These are phyloP conservation scores for Perca fluviatilis DNA, from an alignment of 2,113 vertebrate genomes.

Conservation along the genomic window DNA sequence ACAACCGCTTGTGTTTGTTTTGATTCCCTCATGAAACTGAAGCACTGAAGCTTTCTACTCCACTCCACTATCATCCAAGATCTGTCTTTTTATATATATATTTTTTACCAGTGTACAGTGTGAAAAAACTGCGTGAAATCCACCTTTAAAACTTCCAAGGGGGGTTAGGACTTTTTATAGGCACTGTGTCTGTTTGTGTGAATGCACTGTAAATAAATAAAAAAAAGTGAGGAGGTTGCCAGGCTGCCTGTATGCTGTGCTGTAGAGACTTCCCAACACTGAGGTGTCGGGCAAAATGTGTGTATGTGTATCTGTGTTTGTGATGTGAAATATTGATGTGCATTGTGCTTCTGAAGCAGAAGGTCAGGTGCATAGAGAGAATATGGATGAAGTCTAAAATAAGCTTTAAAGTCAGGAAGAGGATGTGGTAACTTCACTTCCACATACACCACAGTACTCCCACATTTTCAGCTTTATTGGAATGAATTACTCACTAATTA, in stretches of 20 bases:
- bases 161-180: background rate
- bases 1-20: background rate
- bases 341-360: constrained; percentile 53
- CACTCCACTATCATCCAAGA: background rate
- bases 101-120: background rate
- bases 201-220: background rate
- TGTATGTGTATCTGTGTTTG: constrained; percentile 38
- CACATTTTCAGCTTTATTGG: background rate
- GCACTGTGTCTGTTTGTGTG: constrained; percentile 3
- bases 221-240: background rate
- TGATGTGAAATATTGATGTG: constrained; percentile 73
- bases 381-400: constrained; percentile 13
- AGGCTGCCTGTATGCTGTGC: background rate
- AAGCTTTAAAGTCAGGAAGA: constrained; percentile 15
- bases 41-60: background rate
- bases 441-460: too few relatives aligned
- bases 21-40: background rate
- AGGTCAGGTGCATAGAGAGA: constrained; percentile 39
- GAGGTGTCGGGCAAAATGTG: constrained; percentile 3
- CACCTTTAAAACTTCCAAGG: too few relatives aligned
- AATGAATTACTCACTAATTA: background rate
- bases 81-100: background rate
- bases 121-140: background rate
- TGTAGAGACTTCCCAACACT: constrained; percentile 27
- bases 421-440: background rate